Evolutionary conservation across 2,113 vertebrate genomes (phyloP), one percentile per base, ranked within the genome.

Genomic region (Xenopus borealis): DNA sequence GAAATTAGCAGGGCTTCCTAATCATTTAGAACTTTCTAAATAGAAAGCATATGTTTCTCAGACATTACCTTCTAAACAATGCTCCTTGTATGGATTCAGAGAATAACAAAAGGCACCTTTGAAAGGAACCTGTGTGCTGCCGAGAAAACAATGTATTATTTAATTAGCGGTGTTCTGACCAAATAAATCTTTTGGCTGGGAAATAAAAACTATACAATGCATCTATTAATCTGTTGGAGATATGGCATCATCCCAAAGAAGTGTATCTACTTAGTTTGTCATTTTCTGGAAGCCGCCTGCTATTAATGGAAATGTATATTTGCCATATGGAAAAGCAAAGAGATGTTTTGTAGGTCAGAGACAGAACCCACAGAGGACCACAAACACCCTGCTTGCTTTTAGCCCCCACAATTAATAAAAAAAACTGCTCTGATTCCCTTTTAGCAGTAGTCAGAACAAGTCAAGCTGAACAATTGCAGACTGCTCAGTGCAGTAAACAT

Each of bases 211-310:
- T 52, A 66, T 20, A 19, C 19, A 40, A 75, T 68, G 19, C 23
- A 40, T 75, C 57, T 75, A 68, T 75, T 68, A 75, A 61, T 68
- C 46, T 52, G 68, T 12, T 20, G 64, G 65, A 68, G 64, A 75
- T 30, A n/a, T 69, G 66, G 66, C 72, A 12, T 30, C 62, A 40
- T 65, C 72, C 62, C 57, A 40, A 66, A 68, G 58, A 75, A 53
- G 57, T 12, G 14, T 20, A 67, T 30, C 17, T 45, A 69, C 66
- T 75, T 62, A 75, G 45, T 47, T 16, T 75, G 64, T 67, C 65
- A 62, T 75, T 69, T 75, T 53, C 59, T 62, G 16, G 46, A 62
- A 40, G 66, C 44, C 45, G 3, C 27, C 16, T 44, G 72, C 46
- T 44, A 69, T 62, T 61, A 62, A 14, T 57, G n/a, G 23, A 53